Percentiles rank a stretch among this genome's conserved stretches.
These are phyloP conservation scores for Australoheros facetus DNA, from an alignment of 2,797 vertebrate species.

Conservation along the genomic window DNA sequence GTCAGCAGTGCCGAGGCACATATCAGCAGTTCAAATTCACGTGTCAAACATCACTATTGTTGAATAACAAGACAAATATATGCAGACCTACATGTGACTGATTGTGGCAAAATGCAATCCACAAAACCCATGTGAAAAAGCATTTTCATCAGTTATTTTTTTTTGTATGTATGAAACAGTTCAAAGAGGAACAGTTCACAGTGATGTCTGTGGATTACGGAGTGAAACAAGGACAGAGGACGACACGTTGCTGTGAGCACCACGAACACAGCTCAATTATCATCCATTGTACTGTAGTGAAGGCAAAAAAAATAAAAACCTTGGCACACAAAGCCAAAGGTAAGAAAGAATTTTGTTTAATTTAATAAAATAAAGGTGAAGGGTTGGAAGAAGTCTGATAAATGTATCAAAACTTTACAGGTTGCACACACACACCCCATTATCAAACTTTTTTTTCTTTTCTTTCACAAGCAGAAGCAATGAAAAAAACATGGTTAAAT, in stretches of 20 bases:
- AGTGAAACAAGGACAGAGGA: not conserved
- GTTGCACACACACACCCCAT: no score
- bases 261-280: not conserved
- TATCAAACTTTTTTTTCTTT: no score
- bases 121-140: not conserved
- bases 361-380: not conserved
- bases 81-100: not conserved
- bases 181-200: not conserved
- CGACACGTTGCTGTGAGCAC: not conserved
- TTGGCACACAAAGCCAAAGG: not conserved
- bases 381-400: not conserved
- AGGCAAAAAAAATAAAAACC: not conserved
- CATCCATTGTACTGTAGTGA: not conserved
- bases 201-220: not conserved
- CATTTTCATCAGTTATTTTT: not conserved
- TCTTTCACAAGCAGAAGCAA: not conserved
- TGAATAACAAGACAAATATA: not conserved
- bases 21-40: not conserved
- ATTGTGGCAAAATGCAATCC: not conserved
- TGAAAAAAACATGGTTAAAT: slow-evolving; percentile 11
- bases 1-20: not conserved
- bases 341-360: not conserved
- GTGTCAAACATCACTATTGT: not conserved
- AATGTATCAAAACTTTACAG: not conserved
- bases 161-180: not conserved